Percentiles rank a stretch among this genome's conserved stretches.
phyloP scores from a whole-genome alignment of 2,113 vertebrate genomes.

The Labeo catla region DNA sequence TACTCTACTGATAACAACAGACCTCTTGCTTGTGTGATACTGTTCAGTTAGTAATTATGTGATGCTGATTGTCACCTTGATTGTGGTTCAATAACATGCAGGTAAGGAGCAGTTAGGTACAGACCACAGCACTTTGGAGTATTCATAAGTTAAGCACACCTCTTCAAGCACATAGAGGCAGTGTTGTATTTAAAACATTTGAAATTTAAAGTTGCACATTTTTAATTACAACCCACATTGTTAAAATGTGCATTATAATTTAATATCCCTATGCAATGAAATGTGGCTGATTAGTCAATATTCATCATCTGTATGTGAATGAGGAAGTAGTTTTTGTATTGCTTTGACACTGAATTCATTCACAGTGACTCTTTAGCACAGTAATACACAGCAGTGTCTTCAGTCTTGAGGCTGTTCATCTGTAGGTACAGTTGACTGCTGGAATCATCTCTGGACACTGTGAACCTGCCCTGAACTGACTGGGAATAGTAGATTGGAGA shows the following conservation, averaged over 20 bases:
- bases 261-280: too few relatives aligned
- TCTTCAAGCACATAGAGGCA: not conserved
- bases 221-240: not conserved
- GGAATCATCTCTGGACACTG: constrained; percentile 38
- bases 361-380: constrained; percentile 39
- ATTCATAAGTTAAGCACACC: not conserved
- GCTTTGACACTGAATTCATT: not conserved
- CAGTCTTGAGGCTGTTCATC: constrained; percentile 55
- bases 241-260: too few relatives aligned
- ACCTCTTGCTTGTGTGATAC: not conserved
- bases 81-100: not conserved
- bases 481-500: constrained; percentile 14
- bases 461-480: constrained; percentile 42
- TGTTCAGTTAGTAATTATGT: not conserved
- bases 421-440: constrained; percentile 56
- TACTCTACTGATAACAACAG: not conserved
- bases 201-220: too few relatives aligned
- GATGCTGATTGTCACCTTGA: not conserved
- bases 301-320: constrained; percentile 56
- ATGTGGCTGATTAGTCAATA: too few relatives aligned
- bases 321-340: not conserved
- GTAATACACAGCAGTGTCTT: constrained; percentile 56
- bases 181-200: too few relatives aligned
- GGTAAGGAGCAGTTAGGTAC: not conserved
- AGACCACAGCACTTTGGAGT: not conserved